Percentiles rank a stretch among this genome's conserved stretches.
Conservation (phyloP, 2,888 invertebrate species). For the Hirtodrosophila histrioides region DNA sequence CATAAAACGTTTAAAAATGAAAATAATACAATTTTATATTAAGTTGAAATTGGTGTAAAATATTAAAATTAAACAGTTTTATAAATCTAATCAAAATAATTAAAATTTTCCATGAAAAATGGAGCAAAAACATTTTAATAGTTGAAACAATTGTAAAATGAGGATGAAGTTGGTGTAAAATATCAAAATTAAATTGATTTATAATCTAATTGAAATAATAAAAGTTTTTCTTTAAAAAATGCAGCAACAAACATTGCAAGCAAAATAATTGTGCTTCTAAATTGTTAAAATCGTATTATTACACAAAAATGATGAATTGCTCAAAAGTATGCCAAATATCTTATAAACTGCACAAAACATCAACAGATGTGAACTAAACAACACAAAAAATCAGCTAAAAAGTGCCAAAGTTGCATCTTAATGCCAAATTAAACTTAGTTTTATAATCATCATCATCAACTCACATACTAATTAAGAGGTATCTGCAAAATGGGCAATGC, state of each 20-base stretch:
- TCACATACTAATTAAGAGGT: conserved; percentile 18
- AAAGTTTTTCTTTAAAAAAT: neutral
- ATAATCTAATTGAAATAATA: no score
- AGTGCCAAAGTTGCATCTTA: conserved; percentile 68
- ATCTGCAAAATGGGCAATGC: conserved; percentile 82
- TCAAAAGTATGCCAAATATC: neutral
- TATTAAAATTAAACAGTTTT: no score
- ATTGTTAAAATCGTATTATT: neutral
- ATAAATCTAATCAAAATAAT: no score
- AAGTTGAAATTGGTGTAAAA: no score
- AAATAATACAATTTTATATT: neutral
- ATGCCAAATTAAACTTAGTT: conserved; percentile 71
- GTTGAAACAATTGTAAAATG: neutral
- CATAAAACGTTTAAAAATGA: no score
- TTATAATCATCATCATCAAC: conserved; percentile 55
- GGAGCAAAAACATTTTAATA: no score
- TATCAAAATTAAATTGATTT: no score
- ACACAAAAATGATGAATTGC: neutral
- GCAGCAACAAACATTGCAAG: no score
- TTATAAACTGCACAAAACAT: conserved; percentile 1
- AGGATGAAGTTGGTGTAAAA: no score
- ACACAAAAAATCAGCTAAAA: conserved; percentile 31
- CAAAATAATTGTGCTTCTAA: neutral
- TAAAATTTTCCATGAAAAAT: no score
- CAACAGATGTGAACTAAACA: conserved; percentile 16